A percentile compares a stretch with the other conserved stretches of the same genome.
These are phyloP conservation scores for Cerastis leucographa DNA, from an alignment of 2,888 invertebrate species.

Conservation along the genomic window DNA sequence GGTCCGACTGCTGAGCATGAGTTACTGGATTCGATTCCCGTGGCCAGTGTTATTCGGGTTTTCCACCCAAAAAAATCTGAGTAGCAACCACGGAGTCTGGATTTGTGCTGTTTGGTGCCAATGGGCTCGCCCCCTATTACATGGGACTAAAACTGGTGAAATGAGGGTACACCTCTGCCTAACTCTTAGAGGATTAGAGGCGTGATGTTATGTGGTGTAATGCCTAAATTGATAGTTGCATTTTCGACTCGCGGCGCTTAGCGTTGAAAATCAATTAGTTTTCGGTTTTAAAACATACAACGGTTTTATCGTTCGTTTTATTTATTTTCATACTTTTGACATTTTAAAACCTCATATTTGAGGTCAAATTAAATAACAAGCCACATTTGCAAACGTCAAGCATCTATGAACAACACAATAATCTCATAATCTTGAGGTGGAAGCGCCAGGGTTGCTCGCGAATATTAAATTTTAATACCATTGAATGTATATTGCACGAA, in stretches of 20 bases:
- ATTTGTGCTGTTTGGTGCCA: background rate
- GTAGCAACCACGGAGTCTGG: no score
- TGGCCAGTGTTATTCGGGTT: background rate
- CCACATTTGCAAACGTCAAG: no score
- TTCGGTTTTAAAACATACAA: background rate
- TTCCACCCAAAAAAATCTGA: background rate
- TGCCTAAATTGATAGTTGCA: background rate
- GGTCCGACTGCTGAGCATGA: background rate
- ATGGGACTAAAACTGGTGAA: no score
- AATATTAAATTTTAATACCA: background rate
- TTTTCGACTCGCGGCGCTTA: background rate
- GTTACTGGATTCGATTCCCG: background rate
- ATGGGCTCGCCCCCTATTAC: background rate
- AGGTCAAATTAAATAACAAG: background rate
- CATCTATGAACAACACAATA: background rate
- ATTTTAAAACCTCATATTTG: background rate
- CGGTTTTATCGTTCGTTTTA: background rate
- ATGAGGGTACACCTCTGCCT: background rate
- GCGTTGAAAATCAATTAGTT: background rate
- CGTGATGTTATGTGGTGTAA: background rate
- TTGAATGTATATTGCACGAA: background rate
- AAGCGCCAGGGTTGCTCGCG: background rate
- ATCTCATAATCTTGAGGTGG: background rate
- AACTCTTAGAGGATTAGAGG: background rate
- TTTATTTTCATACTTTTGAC: conserved; percentile 11